A percentile compares a stretch with the other conserved stretches of the same genome.
Evolutionary conservation across 1,140 invertebrate species (phyloP).

Genomic region (Mesaphorura yosii): DNA sequence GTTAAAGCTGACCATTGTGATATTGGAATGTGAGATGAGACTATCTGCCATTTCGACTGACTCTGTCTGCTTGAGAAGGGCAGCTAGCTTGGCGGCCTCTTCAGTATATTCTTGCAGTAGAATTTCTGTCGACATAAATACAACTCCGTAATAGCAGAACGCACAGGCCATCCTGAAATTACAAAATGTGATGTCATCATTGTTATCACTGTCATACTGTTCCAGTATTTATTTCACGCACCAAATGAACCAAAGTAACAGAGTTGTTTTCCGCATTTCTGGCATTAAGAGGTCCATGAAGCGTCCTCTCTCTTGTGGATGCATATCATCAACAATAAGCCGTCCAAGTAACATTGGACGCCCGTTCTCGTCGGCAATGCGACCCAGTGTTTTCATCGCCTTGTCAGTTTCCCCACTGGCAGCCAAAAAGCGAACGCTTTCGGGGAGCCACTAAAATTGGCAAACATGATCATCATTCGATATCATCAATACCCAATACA

Average conservation of each 20-base stretch:
- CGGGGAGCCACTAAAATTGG: constrained; percentile 71
- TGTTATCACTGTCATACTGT: neutral
- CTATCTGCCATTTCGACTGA: neutral
- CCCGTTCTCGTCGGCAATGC: constrained; percentile 76
- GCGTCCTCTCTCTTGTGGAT: constrained; percentile 48
- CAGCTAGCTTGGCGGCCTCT: neutral
- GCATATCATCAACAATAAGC: constrained; percentile 67
- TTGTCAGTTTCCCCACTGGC: constrained; percentile 71
- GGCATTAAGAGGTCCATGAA: constrained; percentile 66
- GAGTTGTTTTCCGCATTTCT: constrained; percentile 66
- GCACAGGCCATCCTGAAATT: constrained; percentile 74
- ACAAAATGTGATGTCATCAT: neutral
- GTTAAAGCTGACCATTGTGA: neutral
- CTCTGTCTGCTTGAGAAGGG: neutral
- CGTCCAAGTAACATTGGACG: constrained; percentile 76
- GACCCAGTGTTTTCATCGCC: constrained; percentile 68
- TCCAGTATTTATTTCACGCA: constrained; percentile 38
- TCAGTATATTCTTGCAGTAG: constrained; percentile 46
- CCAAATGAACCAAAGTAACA: constrained; percentile 89
- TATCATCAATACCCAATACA: neutral
- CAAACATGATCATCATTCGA: neutral
- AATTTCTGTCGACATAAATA: constrained; percentile 87
- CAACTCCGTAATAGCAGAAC: constrained; percentile 91
- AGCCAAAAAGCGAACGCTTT: constrained; percentile 80
- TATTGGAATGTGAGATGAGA: neutral